Base-by-base conservation (phyloP, 1,140 invertebrate species). In the Meloidogyne floridensis region DNA sequence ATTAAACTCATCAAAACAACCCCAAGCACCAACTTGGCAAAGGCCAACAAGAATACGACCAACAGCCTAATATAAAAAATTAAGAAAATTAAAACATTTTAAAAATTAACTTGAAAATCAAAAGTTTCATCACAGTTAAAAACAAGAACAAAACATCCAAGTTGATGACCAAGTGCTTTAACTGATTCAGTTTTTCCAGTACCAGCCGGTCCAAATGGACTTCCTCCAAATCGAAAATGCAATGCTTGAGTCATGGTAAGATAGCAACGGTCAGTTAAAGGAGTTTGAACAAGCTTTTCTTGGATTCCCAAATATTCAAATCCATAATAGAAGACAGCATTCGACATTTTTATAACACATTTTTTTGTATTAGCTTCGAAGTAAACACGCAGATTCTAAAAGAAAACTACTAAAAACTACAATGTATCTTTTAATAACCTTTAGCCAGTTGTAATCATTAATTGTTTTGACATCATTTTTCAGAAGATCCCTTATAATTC, bases 71-170 rank as follows among this genome's bases (percentile, higher is more conserved):
- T 84, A 82, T 8, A 43, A 13, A 20, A 7, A 53, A n/a, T 32
- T 32, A 32, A 32, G 42, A 80, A 42, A 7, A 18, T 43, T 53
- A 18, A 70, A 72, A 80, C 18, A 83, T 8, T 32, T 43, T 15
- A 13, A 32, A 59, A 11, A 8, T 6, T 47, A 80, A 91, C 90
- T 92, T 98, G 96, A 92, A 99, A 99, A 91, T 99, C 98, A 91
- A 99, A 99, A 0, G 96, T 99, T 92, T 99, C 98, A 90, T 99
- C 98, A 91, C 98, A 99, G 91, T 99, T 99, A 92, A 99, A 99
- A 2, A 99, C 98, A 70, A 99, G 91, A 0, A 99, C 98, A 91
- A 99, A 99, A 85, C 97, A 93, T 84, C 98, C 98, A 0, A 99
- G 91, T 88, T 98, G 96, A 91, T 98, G 95, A 74, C 98, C 98